Evolutionary conservation across 2,888 invertebrate genomes (phyloP), one percentile per base, ranked within the genome.

Genomic region (Arrhopalites spinosus): DNA sequence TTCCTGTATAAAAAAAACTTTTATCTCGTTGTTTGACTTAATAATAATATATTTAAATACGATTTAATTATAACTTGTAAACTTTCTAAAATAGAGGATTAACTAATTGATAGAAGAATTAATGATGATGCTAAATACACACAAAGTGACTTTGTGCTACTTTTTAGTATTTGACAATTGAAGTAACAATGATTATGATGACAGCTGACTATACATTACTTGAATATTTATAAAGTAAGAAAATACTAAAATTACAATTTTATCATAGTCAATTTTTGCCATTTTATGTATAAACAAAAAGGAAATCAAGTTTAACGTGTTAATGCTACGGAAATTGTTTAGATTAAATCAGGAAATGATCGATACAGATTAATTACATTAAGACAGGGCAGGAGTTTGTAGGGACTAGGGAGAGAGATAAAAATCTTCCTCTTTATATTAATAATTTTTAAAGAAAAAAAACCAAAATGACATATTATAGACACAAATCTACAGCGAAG

Each of bases 261-360:
- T 59, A 59, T 59, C 25, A 59, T 59, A 59, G 59, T 59, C 59
- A 59, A 59, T 59, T 59, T 59, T 59, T 59, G 59, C 59, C 59
- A 59, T 59, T 59, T 59, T 59, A 59, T 59, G 59, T 59, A 59
- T 23, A 25, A 23, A 36, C 36, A 36, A 36, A 36, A 36, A 36
- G 11, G 36, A 20, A 25, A 23, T 59, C 11, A 20, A 13, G 20
- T 53, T 53, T 59, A 2, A 23, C 1, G 23, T 20, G 20, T 59
- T 20, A 59, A 11, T 25, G 8, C 23, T 59, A 23, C 59, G 2
- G 11, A 11, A 59, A 23, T 1, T 11, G 17, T n/a, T 53, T 20
- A 59, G 23, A 59, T 59, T 59, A 20, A 36, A 36, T 36, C 36
- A 36, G 36, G n/a, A n/a, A n/a, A n/a, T n/a, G n/a, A n/a, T n/a